phyloP scores from a whole-genome alignment of 1,140 invertebrate species.

The Zaprionus gabonicus region DNA sequence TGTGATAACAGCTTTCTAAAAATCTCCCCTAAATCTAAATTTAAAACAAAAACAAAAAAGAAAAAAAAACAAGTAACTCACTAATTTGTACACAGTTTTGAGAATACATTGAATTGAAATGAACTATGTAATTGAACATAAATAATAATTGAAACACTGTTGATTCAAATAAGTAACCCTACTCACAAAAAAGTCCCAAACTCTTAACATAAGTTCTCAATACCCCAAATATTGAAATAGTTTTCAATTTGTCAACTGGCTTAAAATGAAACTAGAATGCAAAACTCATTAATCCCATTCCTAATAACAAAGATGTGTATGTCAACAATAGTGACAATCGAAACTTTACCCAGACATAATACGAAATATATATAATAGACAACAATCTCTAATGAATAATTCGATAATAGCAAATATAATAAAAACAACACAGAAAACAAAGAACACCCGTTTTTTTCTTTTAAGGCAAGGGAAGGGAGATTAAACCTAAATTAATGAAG shows the following conservation, averaged over 20 bases:
- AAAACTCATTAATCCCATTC: neutral
- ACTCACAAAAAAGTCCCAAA: neutral
- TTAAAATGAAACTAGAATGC: neutral
- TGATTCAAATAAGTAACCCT: neutral
- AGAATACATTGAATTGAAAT: conserved; percentile 16
- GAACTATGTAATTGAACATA: conserved; percentile 10
- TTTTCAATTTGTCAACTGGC: neutral
- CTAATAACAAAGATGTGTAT: neutral
- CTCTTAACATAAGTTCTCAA: neutral
- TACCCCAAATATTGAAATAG: neutral
- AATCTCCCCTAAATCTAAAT: conserved; percentile 43
- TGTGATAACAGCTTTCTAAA: conserved; percentile 79
- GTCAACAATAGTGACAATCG: conserved; percentile 25
- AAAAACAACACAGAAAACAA: conserved; percentile 65
- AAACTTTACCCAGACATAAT: conserved; percentile 53
- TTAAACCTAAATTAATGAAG: neutral
- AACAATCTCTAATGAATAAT: conserved; percentile 47
- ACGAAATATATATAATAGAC: conserved; percentile 64
- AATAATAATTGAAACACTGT: neutral
- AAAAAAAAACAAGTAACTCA: conserved; percentile 4
- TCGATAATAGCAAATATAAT: conserved; percentile 55
- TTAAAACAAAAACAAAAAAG: conserved; percentile 27
- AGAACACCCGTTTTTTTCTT: neutral
- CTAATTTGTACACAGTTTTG: neutral
- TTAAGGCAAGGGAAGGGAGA: neutral